Percentiles rank a stretch among this genome's conserved stretches.
These are phyloP conservation scores for Sminthurinus signatus DNA, from an alignment of 1,140 invertebrate genomes.

Conservation along the genomic window DNA sequence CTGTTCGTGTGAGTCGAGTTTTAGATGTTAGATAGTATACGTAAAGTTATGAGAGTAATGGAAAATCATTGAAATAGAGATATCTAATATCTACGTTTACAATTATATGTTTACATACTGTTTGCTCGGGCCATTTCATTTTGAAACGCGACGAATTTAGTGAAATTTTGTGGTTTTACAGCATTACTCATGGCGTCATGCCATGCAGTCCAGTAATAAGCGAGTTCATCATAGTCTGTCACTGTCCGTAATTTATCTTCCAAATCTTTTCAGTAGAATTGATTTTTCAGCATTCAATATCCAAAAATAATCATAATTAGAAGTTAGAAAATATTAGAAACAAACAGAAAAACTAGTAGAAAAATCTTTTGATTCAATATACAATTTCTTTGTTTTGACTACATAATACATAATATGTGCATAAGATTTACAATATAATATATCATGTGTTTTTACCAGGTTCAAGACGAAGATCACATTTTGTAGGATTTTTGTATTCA, in stretches of 20 bases:
- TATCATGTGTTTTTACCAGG: background rate
- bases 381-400: background rate
- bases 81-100: too few species aligned
- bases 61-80: too few species aligned
- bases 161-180: slow-evolving; percentile 12
- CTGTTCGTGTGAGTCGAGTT: too few species aligned
- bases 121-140: slow-evolving; percentile 23
- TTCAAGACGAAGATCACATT: slow-evolving; percentile 19
- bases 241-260: slow-evolving; percentile 44
- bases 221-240: slow-evolving; percentile 50
- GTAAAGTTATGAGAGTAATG: too few species aligned
- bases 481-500: slow-evolving; percentile 25
- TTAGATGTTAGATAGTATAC: too few species aligned
- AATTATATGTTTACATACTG: too few species aligned
- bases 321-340: too few species aligned
- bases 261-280: slow-evolving; percentile 43
- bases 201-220: slow-evolving; percentile 58
- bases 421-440: background rate
- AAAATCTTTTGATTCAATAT: too few species aligned
- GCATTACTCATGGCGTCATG: slow-evolving; percentile 23
- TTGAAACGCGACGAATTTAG: slow-evolving; percentile 19
- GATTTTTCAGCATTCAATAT: too few species aligned
- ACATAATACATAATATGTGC: background rate
- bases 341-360: too few species aligned
- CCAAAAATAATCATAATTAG: too few species aligned